A percentile compares a stretch with the other conserved stretches of the same genome.
Conservation (phyloP, 2,113 vertebrate genomes). For the Bujurquina vittata region DNA sequence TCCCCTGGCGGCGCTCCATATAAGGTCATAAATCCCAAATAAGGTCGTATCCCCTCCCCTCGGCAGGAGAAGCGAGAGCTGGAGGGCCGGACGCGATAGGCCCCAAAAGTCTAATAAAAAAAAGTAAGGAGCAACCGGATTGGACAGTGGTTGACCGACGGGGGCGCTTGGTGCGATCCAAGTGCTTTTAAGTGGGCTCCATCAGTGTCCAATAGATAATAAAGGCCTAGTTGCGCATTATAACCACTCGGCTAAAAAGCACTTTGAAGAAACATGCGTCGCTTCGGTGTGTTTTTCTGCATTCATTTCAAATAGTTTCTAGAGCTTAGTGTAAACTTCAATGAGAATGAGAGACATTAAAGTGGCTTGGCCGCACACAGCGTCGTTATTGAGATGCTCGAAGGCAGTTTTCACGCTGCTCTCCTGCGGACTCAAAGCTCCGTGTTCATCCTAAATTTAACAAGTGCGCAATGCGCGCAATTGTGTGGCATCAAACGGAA, state of each 20-base stretch:
- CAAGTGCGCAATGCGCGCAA: not conserved
- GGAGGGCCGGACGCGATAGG: conserved; percentile 61
- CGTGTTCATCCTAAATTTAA: not conserved
- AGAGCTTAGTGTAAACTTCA: not conserved
- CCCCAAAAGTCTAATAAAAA: conserved; percentile 14
- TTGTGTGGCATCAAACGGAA: not conserved
- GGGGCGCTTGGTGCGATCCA: conserved; percentile 37
- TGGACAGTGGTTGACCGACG: conserved; percentile 52
- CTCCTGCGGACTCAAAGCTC: not conserved
- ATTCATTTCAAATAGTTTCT: not conserved
- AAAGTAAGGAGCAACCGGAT: conserved; percentile 52
- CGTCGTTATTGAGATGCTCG: not conserved
- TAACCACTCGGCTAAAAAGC: rapidly evolving
- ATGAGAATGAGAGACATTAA: not conserved
- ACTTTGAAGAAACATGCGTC: not conserved
- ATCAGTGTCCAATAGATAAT: not conserved
- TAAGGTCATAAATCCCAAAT: conserved; percentile 76
- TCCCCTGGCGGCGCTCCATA: conserved; percentile 66
- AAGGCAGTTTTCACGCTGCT: not conserved
- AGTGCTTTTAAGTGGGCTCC: conserved; percentile 8
- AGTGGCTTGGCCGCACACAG: not conserved
- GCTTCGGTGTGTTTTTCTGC: not conserved
- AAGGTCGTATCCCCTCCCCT: conserved; percentile 58
- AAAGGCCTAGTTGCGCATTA: not conserved
- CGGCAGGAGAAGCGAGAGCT: not conserved